phyloP scores from a whole-genome alignment of 2,888 invertebrate genomes.

The Eurytoma californica region DNA sequence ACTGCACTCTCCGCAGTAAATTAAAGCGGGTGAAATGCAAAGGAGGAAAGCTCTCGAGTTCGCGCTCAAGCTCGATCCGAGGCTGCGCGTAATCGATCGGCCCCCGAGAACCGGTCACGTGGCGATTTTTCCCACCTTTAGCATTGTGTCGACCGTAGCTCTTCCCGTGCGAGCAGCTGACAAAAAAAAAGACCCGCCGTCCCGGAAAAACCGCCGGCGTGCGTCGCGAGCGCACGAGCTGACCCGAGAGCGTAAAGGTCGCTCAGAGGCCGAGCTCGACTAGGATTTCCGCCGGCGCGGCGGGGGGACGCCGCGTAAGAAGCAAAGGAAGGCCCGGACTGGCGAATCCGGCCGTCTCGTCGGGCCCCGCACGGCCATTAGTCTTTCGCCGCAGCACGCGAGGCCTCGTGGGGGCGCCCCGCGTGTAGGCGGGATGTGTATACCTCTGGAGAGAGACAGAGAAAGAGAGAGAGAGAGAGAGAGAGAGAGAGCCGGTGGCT shows the following conservation, averaged over 20 bases:
- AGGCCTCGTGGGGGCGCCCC: conserved; percentile 31
- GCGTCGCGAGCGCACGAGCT: not conserved
- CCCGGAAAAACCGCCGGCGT: conserved; percentile 20
- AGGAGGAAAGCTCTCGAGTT: conserved; percentile 45
- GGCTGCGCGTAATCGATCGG: conserved; percentile 38
- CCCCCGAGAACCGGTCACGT: conserved; percentile 17
- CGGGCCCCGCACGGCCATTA: conserved; percentile 36
- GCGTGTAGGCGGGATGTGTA: conserved; percentile 60
- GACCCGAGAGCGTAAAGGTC: not conserved
- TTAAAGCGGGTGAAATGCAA: conserved; percentile 41
- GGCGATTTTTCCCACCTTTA: conserved; percentile 19
- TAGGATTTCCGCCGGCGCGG: conserved; percentile 29
- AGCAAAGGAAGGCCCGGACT: conserved; percentile 24
- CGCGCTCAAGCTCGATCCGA: not conserved
- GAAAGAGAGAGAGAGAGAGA: not conserved
- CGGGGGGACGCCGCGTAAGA: not conserved
- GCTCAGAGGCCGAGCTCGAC: conserved; percentile 3
- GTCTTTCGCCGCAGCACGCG: conserved; percentile 42
- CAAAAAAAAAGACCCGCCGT: not conserved
- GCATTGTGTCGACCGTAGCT: conserved; percentile 2
- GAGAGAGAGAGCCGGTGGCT: conserved; percentile 25
- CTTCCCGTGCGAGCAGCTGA: not conserved
- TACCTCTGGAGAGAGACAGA: not conserved
- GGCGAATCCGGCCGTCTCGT: conserved; percentile 13
- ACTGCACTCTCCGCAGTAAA: conserved; percentile 9